Base-by-base conservation (phyloP, 2,797 vertebrate genomes). In the Novumbra hubbsi region DNA sequence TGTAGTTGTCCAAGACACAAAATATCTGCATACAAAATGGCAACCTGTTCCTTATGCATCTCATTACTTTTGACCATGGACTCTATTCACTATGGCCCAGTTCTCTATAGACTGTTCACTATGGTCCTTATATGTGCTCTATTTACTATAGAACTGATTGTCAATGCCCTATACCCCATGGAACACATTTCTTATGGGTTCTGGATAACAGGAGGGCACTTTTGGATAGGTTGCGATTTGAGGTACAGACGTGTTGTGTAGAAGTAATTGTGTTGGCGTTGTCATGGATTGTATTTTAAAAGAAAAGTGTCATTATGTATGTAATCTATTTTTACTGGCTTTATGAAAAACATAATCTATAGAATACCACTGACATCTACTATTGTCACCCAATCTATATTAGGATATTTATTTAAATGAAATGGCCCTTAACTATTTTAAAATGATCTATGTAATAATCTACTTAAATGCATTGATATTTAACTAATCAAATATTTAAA, bases 341-440 rank as follows among this genome's bases (percentile, higher is more conserved):
- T 27, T 50, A 68, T 57, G 41, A 67, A 52, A 27, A 72, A 48
- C 72, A 24, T 24, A 34, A 76, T 72, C 45, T 8, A 68, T 65
- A 66, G 49, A 38, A 75, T 75, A 71, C 77, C 72, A 76, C 67
- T 30, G 77, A 48, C 48, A 64, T 66, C 60, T 48, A 65, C 52
- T 71, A 52, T 15, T 45, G 60, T 38, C 73, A 73, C 17, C 73
- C 17, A 68, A 57, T 34, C 68, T 68, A 21, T 71, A 69, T 50
- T 27, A 67, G 75, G 50, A 76, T 76, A 71, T 83, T 85, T 72
- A 72, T 78, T 75, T 17, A 68, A 30, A 64, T 24, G 49, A 62
- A 64, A 73, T 12, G 34, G 72, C 50, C 71, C 21, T 41, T 70
- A 72, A 12, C 34, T 4, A 76, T 38, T 55, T n/a, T 55, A 63